Conservation (phyloP, 2,888 invertebrate species). For the Linnaemya vulpina region DNA sequence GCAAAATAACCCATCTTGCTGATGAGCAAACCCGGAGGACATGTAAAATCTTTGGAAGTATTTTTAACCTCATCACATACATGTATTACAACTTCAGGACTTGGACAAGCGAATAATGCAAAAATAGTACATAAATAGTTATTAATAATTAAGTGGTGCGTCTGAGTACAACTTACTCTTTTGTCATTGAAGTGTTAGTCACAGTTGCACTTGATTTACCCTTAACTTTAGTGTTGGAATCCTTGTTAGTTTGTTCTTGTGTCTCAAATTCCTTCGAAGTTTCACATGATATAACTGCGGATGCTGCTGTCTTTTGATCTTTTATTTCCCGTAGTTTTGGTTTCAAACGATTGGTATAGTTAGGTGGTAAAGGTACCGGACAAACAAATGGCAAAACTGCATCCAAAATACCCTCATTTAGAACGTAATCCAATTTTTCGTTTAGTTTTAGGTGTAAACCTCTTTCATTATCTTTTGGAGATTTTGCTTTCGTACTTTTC, state of each 20-base stretch:
- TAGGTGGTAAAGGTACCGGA: slow-evolving; percentile 77
- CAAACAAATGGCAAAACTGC: slow-evolving; percentile 90
- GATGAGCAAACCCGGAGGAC: slow-evolving; percentile 92
- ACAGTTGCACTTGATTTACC: slow-evolving; percentile 57
- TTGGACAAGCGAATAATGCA: slow-evolving; percentile 77
- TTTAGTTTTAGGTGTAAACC: slow-evolving; percentile 79
- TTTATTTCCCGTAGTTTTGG: slow-evolving; percentile 55
- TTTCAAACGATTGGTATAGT: slow-evolving; percentile 65
- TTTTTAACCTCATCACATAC: slow-evolving; percentile 97
- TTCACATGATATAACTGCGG: neutral
- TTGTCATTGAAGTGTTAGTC: slow-evolving; percentile 71
- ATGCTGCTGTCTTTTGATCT: neutral
- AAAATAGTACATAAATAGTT: slow-evolving; percentile 6
- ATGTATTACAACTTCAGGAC: slow-evolving; percentile 94
- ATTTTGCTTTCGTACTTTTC: slow-evolving; percentile 1
- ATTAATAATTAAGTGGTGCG: neutral
- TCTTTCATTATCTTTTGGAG: slow-evolving; percentile 32
- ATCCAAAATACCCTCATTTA: slow-evolving; percentile 92
- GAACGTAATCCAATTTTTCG: slow-evolving; percentile 84
- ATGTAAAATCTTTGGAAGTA: slow-evolving; percentile 93
- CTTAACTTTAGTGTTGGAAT: slow-evolving; percentile 28
- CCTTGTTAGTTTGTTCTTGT: slow-evolving; percentile 22
- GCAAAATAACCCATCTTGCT: slow-evolving; percentile 98
- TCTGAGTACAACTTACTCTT: slow-evolving; percentile 73
- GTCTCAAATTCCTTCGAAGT: slow-evolving; percentile 44